Base-by-base conservation (phyloP, 2,888 invertebrate species). In the Agrotis exclamationis region DNA sequence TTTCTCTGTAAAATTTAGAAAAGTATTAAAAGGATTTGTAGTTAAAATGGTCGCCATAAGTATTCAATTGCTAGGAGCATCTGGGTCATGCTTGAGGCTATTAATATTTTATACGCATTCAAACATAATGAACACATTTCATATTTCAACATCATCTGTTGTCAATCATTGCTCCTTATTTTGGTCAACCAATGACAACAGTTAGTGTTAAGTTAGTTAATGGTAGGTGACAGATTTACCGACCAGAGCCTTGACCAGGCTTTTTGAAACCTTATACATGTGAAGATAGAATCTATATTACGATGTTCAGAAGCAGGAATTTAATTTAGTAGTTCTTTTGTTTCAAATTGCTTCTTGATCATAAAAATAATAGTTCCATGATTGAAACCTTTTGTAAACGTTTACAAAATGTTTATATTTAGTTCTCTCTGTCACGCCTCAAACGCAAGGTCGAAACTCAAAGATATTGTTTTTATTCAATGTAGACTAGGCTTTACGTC, bases 1-100 rank as follows among this genome's bases (percentile, higher is more conserved):
- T 95, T 2, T 95, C 95, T 84, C 96, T 96, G 91, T 1, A 88
- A 89, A 63, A 63, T 58, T 16, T n/a, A 44, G 1, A 51, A 51
- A 20, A 28, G 6, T 18, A 20, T 14, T 9, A 33, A 3, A 20
- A 39, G 3, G 13, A 50, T 28, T 7, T 48, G 20, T 18, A 28
- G 9, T 14, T 3, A 13, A 18, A 51, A 33, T 18, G 3, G 13
- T 22, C 22, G 3, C 33, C 0, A 7, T 16, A 2, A 6, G 6
- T 20, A 28, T 44, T 22, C 45, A 53, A 5, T 53, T 53, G 14
- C 3, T 51, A 3, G 4, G 6, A 28, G 0, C 9, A 2, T 4
- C 14, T 22, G 9, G 11, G 6, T 44, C 20, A 44, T 14, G 13
- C 1, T n/a, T 0, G 33, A 47, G 9, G 20, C 14, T 13, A 22